Evolutionary conservation across 2,113 vertebrate genomes (phyloP).

Genomic region (Protobothrops flavoviridis): DNA sequence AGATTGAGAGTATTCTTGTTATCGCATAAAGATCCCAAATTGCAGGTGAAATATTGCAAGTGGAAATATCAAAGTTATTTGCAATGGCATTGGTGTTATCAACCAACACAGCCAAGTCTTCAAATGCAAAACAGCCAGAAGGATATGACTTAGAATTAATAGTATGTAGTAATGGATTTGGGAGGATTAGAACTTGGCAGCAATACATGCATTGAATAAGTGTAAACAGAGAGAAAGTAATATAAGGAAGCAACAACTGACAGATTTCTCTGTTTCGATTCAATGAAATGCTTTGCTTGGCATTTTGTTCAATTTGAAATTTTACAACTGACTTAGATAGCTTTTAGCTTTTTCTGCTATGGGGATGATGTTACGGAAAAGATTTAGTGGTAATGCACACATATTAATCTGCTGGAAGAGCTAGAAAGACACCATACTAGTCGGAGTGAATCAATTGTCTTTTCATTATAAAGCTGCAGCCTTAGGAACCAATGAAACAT

Average conservation of each 20-base stretch:
- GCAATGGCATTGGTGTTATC: neutral
- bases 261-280: neutral
- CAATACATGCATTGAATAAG: neutral
- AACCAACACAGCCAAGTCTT: neutral
- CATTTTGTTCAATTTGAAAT: neutral
- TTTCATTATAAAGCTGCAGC: neutral
- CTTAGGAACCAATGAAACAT: neutral
- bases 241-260: neutral
- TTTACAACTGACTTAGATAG: neutral
- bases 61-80: neutral
- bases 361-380: neutral
- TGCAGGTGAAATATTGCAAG: neutral
- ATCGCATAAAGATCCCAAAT: neutral
- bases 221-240: neutral
- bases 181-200: neutral
- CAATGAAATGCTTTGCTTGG: neutral
- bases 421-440: neutral
- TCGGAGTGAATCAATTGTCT: neutral
- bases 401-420: neutral
- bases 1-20: neutral
- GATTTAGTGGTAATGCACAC: neutral
- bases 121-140: neutral
- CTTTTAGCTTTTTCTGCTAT: neutral
- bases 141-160: neutral
- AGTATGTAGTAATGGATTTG: neutral